Evolutionary conservation across 2,113 vertebrate species (phyloP).

Genomic region (Amphiprion percula): DNA sequence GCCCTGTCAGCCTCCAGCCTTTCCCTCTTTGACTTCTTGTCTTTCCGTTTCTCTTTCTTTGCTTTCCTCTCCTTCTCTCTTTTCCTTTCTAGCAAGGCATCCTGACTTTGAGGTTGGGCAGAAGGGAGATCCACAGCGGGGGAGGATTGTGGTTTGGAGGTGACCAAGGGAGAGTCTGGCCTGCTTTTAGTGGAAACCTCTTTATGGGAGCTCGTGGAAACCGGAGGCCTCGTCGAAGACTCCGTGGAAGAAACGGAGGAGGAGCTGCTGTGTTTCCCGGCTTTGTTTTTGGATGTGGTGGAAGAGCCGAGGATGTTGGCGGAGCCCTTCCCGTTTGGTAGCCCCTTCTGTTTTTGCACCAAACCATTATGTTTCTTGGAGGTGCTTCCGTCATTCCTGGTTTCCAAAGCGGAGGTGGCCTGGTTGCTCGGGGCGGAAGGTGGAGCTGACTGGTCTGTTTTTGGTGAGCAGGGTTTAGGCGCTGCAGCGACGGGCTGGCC

Average conservation of each 20-base stretch:
- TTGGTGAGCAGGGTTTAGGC: constrained; percentile 60
- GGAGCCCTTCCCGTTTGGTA: constrained; percentile 87
- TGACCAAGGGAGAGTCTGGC: constrained; percentile 55
- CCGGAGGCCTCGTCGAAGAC: constrained; percentile 44
- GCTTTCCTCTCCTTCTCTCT: constrained; percentile 68
- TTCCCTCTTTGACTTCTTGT: constrained; percentile 68
- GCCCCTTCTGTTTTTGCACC: constrained; percentile 86
- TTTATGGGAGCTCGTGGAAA: constrained; percentile 52
- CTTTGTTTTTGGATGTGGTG: constrained; percentile 89
- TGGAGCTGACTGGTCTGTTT: constrained; percentile 56
- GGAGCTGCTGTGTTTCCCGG: constrained; percentile 68
- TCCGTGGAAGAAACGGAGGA: constrained; percentile 59
- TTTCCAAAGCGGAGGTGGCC: constrained; percentile 39
- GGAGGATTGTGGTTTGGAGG: constrained; percentile 58
- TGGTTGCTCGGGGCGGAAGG: constrained; percentile 43
- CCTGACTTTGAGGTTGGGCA: constrained; percentile 43
- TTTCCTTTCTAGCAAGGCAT: constrained; percentile 54
- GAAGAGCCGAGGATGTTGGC: constrained; percentile 87
- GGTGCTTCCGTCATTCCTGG: constrained; percentile 82
- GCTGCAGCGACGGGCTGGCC: constrained; percentile 55
- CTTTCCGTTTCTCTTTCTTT: constrained; percentile 76
- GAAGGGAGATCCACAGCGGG: constrained; percentile 32
- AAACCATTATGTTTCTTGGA: constrained; percentile 83
- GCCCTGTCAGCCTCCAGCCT: constrained; percentile 49
- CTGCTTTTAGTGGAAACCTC: constrained; percentile 59